Evolutionary conservation across 2,113 vertebrate genomes (phyloP).

Genomic region (Acinonyx jubatus): DNA sequence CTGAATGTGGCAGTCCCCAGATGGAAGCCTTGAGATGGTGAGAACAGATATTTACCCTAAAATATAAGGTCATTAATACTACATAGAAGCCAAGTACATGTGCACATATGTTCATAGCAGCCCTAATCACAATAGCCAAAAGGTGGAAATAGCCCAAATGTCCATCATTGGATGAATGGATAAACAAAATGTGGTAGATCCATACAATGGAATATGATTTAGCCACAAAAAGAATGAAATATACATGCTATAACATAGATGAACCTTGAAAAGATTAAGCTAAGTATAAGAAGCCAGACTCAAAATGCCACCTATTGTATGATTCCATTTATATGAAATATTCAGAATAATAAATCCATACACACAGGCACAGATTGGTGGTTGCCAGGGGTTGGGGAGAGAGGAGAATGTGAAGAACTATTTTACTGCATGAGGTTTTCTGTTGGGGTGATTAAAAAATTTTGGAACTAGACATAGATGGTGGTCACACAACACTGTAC

Average conservation of each 20-base stretch:
- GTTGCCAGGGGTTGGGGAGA: not conserved
- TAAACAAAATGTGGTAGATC: not conserved
- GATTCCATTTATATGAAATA: not conserved
- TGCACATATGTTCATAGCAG: not conserved
- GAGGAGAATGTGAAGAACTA: not conserved
- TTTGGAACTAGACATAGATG: not conserved
- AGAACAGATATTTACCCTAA: not conserved
- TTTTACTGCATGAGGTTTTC: not conserved
- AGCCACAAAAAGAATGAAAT: not conserved
- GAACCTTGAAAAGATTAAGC: not conserved
- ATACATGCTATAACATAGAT: not conserved
- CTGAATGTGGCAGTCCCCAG: not conserved
- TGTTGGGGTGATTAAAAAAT: not conserved
- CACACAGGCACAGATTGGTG: not conserved
- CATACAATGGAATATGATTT: not conserved
- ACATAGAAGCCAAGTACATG: not conserved
- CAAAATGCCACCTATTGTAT: not conserved
- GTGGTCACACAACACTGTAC: not conserved
- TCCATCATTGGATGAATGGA: not conserved
- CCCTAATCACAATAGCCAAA: not conserved
- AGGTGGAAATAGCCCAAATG: not conserved
- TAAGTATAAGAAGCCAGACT: not conserved
- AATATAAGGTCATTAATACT: not conserved
- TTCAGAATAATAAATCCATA: not conserved
- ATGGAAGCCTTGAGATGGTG: not conserved